phyloP scores from a whole-genome alignment of 2,888 invertebrate species.

The Chrysopilus asiliformis region DNA sequence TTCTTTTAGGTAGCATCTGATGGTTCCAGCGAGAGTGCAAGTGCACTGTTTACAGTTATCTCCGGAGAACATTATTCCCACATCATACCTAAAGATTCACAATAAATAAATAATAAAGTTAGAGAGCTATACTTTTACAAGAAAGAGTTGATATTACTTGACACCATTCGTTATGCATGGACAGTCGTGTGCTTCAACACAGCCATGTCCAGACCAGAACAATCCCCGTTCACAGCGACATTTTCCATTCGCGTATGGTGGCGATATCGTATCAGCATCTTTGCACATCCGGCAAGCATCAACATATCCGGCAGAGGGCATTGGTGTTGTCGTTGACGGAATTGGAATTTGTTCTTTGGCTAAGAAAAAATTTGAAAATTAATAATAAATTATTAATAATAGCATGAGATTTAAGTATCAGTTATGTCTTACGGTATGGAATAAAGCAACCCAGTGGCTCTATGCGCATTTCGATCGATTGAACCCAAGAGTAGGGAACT shows the following conservation, averaged over 20 bases:
- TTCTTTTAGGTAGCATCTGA: slow-evolving; percentile 54
- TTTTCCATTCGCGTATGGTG: slow-evolving; percentile 24
- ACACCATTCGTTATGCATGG: slow-evolving; percentile 70
- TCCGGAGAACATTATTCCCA: slow-evolving; percentile 56
- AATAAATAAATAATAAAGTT: no score
- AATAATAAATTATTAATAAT: no score
- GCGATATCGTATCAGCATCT: slow-evolving; percentile 35
- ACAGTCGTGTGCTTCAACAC: slow-evolving; percentile 58
- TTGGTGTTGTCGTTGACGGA: no score
- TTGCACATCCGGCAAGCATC: slow-evolving; percentile 36
- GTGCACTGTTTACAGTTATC: slow-evolving; percentile 65
- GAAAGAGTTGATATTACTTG: no score
- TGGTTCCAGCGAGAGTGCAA: slow-evolving; percentile 60
- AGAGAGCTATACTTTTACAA: no score
- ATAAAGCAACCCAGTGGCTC: slow-evolving; percentile 69
- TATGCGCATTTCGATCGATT: slow-evolving; percentile 55
- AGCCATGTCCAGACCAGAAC: slow-evolving; percentile 62
- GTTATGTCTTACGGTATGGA: slow-evolving; percentile 47
- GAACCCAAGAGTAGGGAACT: slow-evolving; percentile 57
- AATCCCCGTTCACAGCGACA: slow-evolving; percentile 43
- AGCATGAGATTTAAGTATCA: no score
- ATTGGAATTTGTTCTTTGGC: neutral
- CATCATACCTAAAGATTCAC: slow-evolving; percentile 44
- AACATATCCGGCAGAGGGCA: slow-evolving; percentile 13
- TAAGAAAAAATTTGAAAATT: no score